phyloP scores from a whole-genome alignment of 2,888 invertebrate genomes.

The Hartigia nigra region DNA sequence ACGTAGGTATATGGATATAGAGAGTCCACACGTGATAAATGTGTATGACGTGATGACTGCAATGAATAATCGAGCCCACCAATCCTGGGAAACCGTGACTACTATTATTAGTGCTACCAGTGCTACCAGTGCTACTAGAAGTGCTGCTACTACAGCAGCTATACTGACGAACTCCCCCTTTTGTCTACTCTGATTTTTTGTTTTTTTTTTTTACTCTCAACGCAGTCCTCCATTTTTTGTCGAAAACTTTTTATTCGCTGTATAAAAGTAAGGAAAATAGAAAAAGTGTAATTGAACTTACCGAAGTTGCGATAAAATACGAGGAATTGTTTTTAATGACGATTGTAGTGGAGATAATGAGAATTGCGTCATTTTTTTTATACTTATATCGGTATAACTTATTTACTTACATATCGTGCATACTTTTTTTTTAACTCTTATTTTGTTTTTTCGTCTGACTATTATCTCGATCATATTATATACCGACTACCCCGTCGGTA shows the following conservation, averaged over 20 bases:
- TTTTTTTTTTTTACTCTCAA: too few species aligned
- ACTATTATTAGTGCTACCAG: background rate
- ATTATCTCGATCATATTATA: rapidly evolving
- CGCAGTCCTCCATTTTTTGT: background rate
- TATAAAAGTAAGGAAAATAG: background rate
- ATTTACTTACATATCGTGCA: too few species aligned
- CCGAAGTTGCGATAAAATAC: background rate
- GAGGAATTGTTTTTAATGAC: background rate
- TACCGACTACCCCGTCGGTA: background rate
- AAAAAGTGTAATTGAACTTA: background rate
- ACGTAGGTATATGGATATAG: background rate
- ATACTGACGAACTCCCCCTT: background rate
- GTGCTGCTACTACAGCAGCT: background rate
- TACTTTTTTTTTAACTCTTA: too few species aligned
- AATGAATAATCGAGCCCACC: background rate
- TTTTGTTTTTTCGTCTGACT: too few species aligned
- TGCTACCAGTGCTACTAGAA: background rate
- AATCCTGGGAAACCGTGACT: background rate
- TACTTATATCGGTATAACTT: too few species aligned
- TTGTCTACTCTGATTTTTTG: background rate
- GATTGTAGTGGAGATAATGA: background rate
- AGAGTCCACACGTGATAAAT: background rate
- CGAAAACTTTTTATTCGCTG: background rate
- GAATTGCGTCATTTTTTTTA: background rate
- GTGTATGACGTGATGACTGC: background rate